A percentile compares a stretch with the other conserved stretches of the same genome.
These are phyloP conservation scores for Brachyhypopomus occidentalis DNA, from an alignment of 2,113 vertebrate species.

Conservation along the genomic window DNA sequence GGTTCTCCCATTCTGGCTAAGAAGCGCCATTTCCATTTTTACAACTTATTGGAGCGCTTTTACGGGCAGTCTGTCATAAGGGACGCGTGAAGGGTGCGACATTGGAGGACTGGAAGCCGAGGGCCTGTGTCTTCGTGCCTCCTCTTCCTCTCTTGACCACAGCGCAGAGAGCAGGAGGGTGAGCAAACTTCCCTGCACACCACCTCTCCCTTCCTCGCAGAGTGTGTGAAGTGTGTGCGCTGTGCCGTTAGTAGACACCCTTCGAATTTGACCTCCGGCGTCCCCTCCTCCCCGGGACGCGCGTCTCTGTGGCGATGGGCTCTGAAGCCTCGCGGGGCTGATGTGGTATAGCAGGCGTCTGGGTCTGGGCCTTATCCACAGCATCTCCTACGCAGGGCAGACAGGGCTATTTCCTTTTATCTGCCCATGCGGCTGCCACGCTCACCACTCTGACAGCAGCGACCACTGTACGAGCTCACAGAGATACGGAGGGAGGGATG, in stretches of 20 bases:
- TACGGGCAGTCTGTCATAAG: conserved; percentile 70
- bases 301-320: conserved; percentile 66
- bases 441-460: conserved; percentile 61
- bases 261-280: too few species aligned
- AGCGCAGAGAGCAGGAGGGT: not conserved
- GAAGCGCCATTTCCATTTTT: conserved; percentile 76
- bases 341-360: conserved; percentile 68
- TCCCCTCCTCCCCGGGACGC: conserved; percentile 30
- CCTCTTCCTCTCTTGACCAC: conserved; percentile 28
- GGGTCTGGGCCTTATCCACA: conserved; percentile 66
- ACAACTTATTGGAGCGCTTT: conserved; percentile 74
- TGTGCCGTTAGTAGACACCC: too few species aligned
- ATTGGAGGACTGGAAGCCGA: conserved; percentile 50
- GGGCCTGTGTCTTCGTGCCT: conserved; percentile 7
- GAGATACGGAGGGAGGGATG: not conserved
- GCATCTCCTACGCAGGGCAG: conserved; percentile 68
- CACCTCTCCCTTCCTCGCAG: not conserved
- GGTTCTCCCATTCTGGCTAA: conserved; percentile 63
- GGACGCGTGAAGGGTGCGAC: conserved; percentile 71
- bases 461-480: conserved; percentile 26
- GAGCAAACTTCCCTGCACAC: too few species aligned
- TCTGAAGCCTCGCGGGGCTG: conserved; percentile 68
- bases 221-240: not conserved
- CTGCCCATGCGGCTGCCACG: conserved; percentile 58
- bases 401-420: conserved; percentile 75